Evolutionary conservation across 37 sponge, comb jelly and placozoan species (phyloP).

Genomic region (Halichondria panicea): DNA sequence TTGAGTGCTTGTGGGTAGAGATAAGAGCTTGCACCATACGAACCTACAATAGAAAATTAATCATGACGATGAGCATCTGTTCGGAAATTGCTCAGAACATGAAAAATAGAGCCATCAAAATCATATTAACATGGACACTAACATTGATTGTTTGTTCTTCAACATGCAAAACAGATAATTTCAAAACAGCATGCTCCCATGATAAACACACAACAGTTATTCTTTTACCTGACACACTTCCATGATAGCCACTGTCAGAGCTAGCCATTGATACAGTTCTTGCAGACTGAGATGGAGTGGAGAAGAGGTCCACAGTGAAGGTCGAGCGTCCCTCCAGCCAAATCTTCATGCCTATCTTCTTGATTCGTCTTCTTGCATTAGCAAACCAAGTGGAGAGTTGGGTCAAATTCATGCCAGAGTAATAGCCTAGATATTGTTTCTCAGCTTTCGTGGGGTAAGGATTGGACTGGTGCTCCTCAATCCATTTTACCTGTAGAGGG

Average conservation of each 20-base stretch:
- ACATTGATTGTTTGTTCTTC: too few species aligned
- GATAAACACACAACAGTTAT: background rate
- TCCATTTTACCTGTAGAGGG: too few species aligned
- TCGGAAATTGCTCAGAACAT: too few species aligned
- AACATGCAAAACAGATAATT: background rate
- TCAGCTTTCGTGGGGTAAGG: constrained; percentile 95
- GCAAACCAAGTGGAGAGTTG: constrained; percentile 94
- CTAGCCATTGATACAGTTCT: background rate
- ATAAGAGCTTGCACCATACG: too few species aligned
- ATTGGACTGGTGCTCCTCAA: constrained; percentile 79
- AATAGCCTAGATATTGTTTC: constrained; percentile 77
- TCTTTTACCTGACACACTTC: constrained; percentile 1
- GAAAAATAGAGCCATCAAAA: too few species aligned
- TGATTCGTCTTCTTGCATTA: constrained; percentile 83
- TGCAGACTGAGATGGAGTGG: background rate
- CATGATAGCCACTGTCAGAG: background rate
- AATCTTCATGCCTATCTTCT: constrained; percentile 85
- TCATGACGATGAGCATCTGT: too few species aligned
- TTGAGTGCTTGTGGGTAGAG: too few species aligned
- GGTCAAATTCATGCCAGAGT: constrained; percentile 86
- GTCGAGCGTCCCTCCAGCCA: constrained; percentile 72
- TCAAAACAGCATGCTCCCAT: background rate
- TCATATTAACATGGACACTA: too few species aligned
- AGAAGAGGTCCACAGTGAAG: constrained; percentile 62
- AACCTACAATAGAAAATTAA: too few species aligned